Evolutionary conservation across 1,140 invertebrate genomes (phyloP), one percentile per base, ranked within the genome.

Genomic region (Matsumurasca onukii): DNA sequence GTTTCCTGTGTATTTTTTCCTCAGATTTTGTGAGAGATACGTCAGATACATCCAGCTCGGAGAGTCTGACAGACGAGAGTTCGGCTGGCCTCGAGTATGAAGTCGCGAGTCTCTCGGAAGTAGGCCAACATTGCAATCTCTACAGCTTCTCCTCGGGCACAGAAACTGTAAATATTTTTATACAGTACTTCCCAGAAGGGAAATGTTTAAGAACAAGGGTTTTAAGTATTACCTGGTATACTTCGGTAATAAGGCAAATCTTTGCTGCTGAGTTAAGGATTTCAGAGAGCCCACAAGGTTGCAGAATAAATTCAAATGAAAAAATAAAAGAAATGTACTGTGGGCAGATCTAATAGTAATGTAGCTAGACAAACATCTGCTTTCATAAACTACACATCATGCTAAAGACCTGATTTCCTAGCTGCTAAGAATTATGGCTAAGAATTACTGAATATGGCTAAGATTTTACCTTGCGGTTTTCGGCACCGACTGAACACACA

Each of bases 1-100:
- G 17, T 17, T 45, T 9, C 17, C 9, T 12, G 9, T 45, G 34
- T 45, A 12, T 45, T 45, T 45, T 9, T 45, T 17, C n/a, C 24
- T 3, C n/a, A 51, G 49, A 51, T 51, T 51, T 51, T 51, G 49
- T 22, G 24, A 51, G n/a, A 51, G 49, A 51, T n/a, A 51, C 49
- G 24, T 51, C 49, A 51, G 49, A 51, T n/a, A 51, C 49, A 3
- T 20, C 17, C 49, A 51, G 49, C n/a, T 20, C n/a, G n/a, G 24
- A 17, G 3, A 51, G 49, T n/a, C 49, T 5, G 17, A n/a, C n/a
- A n/a, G 3, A 51, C 49, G 49, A 3, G 3, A 20, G 17, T 5
- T 17, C n/a, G n/a, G n/a, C 24, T 20, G 49, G 24, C 5, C 17
- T 51, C 3, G 49, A 51, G 24, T 51, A 12, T 51, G 49, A 51